Evolutionary conservation across 2,113 vertebrate species (phyloP).

Genomic region (Scolopax mira): DNA sequence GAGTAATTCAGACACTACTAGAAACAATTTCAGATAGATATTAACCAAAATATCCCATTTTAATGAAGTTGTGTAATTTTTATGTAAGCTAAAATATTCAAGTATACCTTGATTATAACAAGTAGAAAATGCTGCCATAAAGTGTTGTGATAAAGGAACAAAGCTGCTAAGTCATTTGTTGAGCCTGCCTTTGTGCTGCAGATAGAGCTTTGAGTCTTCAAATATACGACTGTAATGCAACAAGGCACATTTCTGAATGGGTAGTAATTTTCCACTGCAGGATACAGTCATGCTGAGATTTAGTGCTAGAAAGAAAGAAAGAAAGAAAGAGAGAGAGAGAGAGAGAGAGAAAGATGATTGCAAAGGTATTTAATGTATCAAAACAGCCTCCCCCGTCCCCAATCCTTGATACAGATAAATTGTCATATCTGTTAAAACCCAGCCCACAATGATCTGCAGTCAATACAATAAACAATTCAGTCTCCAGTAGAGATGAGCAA

Average conservation of each 20-base stretch:
- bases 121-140: background rate
- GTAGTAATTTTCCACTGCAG: conserved; percentile 50
- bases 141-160: background rate
- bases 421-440: conserved; percentile 66
- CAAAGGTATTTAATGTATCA: conserved; percentile 65
- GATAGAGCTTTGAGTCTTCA: conserved; percentile 51
- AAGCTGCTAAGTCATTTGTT: conserved; percentile 48
- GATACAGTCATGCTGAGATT: conserved; percentile 44
- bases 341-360: background rate
- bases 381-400: background rate
- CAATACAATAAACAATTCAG: conserved; percentile 66
- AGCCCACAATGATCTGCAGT: conserved; percentile 59
- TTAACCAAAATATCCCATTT: background rate
- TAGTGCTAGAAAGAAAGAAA: background rate
- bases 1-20: background rate
- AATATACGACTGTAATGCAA: conserved; percentile 27
- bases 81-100: background rate
- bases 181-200: conserved; percentile 51
- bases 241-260: conserved; percentile 37
- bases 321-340: background rate
- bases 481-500: conserved; percentile 17
- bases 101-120: background rate
- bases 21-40: background rate
- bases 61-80: background rate
- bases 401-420: conserved; percentile 50